Base-by-base conservation (phyloP, 2,797 vertebrate genomes). In the Tragelaphus eurycerus region DNA sequence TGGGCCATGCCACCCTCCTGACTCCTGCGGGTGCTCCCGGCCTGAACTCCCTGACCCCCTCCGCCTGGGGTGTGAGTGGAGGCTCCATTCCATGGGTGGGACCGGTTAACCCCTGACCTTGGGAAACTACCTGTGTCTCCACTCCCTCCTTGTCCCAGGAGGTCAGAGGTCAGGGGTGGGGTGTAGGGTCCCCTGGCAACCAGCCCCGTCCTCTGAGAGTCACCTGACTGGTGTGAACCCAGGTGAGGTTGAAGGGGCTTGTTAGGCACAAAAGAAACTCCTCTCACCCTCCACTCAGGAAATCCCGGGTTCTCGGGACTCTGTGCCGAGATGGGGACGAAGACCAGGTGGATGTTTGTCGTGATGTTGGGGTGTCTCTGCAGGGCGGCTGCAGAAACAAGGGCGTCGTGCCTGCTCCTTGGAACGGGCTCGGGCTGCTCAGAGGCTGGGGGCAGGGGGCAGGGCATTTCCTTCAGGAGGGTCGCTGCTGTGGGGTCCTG, bases 401-500 rank as follows among this genome's bases (percentile, higher is more conserved):
- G 15, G 21, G 12, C 0, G 0, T n/a, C 64, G 27, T 86, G 2
- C 74, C 7, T 10, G 17, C 64, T 17, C 54, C 55, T 78, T 23
- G 11, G 31, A 6, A 4, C 3, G 5, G 34, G 25, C 27, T 19
- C 1, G 6, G 17, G 19, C 43, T 11, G 1, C 14, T 13, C 4
- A 34, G n/a, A 86, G 43, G 31, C 23, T 2, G 5, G 34, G 67
- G 67, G 34, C 0, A 1, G 13, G 60, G 15, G 13, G 6, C 34
- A 9, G 10, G 4, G 6, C 8, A 3, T 81, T 50, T 85, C 31
- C 59, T 31, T 6, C 16, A 4, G 10, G 13, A 55, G 83, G 46
- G 15, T 54, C 4, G 34, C 12, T 52, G 12, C 83, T n/a, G 23
- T 57, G 31, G n/a, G 4, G 21, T 38, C 21, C 1, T 23, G n/a